Conservation (phyloP, 2,797 vertebrate genomes). For the Sebastes hopkinsi region DNA sequence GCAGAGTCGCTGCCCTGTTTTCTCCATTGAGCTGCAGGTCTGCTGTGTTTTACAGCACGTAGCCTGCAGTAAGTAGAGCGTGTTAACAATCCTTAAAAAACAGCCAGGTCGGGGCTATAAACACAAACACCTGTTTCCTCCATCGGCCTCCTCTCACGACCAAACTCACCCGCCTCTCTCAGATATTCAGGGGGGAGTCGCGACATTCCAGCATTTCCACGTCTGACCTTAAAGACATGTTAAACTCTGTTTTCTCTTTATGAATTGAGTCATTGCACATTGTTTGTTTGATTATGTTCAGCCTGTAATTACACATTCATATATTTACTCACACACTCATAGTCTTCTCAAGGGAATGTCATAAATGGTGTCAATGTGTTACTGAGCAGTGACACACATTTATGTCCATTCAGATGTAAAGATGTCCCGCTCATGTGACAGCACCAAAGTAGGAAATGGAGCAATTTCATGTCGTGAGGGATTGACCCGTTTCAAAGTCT, state of each 20-base stretch:
- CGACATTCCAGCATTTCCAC: not conserved
- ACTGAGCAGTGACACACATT: not conserved
- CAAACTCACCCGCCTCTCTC: not conserved
- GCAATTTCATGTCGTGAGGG: not conserved
- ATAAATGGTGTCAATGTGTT: not conserved
- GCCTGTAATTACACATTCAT: conserved; percentile 17
- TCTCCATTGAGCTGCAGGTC: not conserved
- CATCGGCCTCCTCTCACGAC: not conserved
- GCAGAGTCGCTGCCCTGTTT: not conserved
- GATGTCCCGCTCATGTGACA: not conserved
- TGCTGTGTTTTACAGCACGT: not conserved
- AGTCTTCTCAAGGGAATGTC: not conserved
- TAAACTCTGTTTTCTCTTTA: not conserved
- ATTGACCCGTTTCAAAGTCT: not conserved
- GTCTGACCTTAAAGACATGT: not conserved
- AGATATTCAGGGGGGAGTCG: conserved; percentile 12
- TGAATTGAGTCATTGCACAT: conserved; percentile 5
- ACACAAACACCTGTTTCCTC: conserved; percentile 45
- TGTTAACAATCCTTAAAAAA: not conserved
- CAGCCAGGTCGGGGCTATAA: conserved; percentile 1
- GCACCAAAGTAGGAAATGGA: not conserved
- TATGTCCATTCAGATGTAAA: not conserved
- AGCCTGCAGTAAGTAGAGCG: not conserved
- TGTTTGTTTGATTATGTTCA: conserved; percentile 1
- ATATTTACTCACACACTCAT: not conserved